These are phyloP conservation scores for Hyposoter dolosus DNA, from an alignment of 2,888 invertebrate species.

Conservation along the genomic window DNA sequence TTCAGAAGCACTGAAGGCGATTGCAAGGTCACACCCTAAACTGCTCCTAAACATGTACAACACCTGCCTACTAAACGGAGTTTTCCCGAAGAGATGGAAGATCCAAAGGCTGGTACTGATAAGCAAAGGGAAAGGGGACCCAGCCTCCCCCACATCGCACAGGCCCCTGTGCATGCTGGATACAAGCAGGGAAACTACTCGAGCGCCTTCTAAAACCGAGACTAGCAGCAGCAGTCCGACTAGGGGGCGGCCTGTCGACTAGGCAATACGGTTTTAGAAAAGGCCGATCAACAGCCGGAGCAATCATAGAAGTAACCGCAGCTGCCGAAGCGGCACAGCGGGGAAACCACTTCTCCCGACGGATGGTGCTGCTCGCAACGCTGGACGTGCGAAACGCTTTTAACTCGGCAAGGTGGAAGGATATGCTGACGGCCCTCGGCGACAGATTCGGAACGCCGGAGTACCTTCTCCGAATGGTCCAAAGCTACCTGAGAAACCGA, in stretches of 20 bases:
- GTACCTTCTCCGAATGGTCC: conserved; percentile 57
- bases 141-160: conserved; percentile 62
- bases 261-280: too few relatives aligned
- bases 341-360: neutral
- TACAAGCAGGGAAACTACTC: conserved; percentile 73
- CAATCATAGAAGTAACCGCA: too few relatives aligned
- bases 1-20: conserved; percentile 1
- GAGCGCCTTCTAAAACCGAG: conserved; percentile 73
- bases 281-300: too few relatives aligned
- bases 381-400: conserved; percentile 3
- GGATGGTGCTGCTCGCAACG: neutral
- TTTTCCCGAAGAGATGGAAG: conserved; percentile 39
- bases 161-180: conserved; percentile 75
- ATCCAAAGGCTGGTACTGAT: conserved; percentile 24
- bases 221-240: neutral
- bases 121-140: too few relatives aligned
- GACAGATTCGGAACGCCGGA: conserved; percentile 46
- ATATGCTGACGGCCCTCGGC: conserved; percentile 51
- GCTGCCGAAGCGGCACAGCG: too few relatives aligned
- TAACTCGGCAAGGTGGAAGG: conserved; percentile 14
- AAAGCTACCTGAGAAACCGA: conserved; percentile 63
- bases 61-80: conserved; percentile 39
- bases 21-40: conserved; percentile 1
- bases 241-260: neutral
- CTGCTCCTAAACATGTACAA: conserved; percentile 61